Conservation (phyloP, 2,113 vertebrate genomes). For the Telmatochromis bifrenatus region DNA sequence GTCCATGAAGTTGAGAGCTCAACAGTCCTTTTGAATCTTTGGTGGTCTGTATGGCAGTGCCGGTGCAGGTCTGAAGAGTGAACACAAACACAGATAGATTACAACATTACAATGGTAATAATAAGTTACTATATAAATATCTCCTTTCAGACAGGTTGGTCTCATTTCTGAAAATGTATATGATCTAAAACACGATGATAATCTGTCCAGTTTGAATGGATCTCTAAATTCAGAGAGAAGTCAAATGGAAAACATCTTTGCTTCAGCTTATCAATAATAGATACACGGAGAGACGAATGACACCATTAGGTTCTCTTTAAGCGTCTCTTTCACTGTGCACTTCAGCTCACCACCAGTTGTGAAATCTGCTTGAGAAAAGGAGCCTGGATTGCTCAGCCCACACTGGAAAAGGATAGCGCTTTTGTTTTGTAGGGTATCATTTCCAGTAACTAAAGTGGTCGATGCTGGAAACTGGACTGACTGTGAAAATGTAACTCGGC, state of each 20-base stretch:
- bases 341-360: not conserved
- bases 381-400: not conserved
- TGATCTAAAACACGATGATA: not conserved
- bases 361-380: not conserved
- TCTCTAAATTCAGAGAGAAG: not conserved
- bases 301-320: not conserved
- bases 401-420: not conserved
- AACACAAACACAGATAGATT: not conserved
- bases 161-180: not conserved
- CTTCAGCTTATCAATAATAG: not conserved
- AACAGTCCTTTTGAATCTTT: constrained; percentile 51
- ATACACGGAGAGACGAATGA: not conserved
- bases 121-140: not conserved
- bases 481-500: not conserved
- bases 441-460: not conserved
- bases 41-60: constrained; percentile 67
- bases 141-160: not conserved
- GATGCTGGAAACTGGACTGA: not conserved
- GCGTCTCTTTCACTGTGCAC: not conserved
- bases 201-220: not conserved
- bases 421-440: not conserved
- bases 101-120: not conserved
- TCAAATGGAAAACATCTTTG: not conserved
- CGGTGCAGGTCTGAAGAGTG: constrained; percentile 73
- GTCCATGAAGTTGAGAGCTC: constrained; percentile 47